These are phyloP conservation scores for Drepanosiphum platanoidis DNA, from an alignment of 2,888 invertebrate species.

Conservation along the genomic window DNA sequence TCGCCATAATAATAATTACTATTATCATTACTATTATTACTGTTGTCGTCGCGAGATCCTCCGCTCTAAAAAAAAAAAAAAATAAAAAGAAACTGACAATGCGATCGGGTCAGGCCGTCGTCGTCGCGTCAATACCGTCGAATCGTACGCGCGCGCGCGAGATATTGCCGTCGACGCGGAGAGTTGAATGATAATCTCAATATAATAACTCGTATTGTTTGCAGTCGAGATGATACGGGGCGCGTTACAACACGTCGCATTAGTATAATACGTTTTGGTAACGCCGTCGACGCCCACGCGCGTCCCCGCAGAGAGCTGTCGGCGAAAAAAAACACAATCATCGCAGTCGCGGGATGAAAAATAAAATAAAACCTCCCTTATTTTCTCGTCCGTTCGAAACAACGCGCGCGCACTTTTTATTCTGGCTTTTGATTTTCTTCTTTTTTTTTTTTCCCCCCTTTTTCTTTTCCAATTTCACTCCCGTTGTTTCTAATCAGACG, in stretches of 20 bases:
- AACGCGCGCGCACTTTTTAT: neutral
- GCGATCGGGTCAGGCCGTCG: too few species aligned
- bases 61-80: too few species aligned
- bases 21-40: too few species aligned
- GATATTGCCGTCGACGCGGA: neutral
- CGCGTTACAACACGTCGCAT: neutral
- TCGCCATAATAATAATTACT: too few species aligned
- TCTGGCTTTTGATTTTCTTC: neutral
- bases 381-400: neutral
- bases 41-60: too few species aligned
- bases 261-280: constrained; percentile 5
- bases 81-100: too few species aligned
- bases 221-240: constrained; percentile 25
- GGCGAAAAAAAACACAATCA: neutral
- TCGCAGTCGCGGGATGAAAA: neutral
- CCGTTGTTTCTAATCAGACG: constrained; percentile 26
- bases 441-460: too few species aligned
- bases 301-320: too few species aligned
- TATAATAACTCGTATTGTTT: constrained; percentile 26
- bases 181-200: too few species aligned
- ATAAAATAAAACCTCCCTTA: neutral
- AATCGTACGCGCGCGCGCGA: neutral
- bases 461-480: neutral
- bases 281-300: neutral
- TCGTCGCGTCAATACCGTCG: too few species aligned